phyloP scores from a whole-genome alignment of 1,140 invertebrate genomes.

The Brachionus paranguensis region DNA sequence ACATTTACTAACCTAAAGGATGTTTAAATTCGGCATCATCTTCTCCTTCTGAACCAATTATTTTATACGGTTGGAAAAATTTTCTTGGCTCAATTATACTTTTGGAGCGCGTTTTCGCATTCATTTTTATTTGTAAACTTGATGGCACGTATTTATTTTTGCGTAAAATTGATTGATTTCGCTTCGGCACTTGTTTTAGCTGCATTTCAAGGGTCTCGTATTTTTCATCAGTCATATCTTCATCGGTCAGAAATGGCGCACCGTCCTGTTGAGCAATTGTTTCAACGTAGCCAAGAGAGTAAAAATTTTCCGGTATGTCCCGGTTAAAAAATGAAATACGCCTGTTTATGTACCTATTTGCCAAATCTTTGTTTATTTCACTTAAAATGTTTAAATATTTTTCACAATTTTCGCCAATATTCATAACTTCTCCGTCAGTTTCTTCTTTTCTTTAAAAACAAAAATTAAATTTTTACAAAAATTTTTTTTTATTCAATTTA shows the following conservation, averaged over 20 bases:
- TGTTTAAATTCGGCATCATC: constrained; percentile 24
- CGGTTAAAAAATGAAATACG: constrained; percentile 35
- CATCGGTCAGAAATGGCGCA: neutral
- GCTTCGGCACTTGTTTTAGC: neutral
- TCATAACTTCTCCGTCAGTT: constrained; percentile 26
- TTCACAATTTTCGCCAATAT: constrained; percentile 17
- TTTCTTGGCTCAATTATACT: constrained; percentile 25
- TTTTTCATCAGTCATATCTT: constrained; percentile 19
- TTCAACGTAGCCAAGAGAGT: constrained; percentile 22
- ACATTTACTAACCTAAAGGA: neutral
- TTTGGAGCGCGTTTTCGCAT: neutral
- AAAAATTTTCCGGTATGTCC: neutral
- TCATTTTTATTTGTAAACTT: constrained; percentile 17
- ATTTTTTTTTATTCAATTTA: neutral
- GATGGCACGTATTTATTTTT: constrained; percentile 22
- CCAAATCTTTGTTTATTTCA: constrained; percentile 11
- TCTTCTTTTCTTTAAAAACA: constrained; percentile 32
- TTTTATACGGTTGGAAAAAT: constrained; percentile 24
- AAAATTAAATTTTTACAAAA: neutral
- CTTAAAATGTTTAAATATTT: constrained; percentile 2
- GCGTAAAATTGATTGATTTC: constrained; percentile 9
- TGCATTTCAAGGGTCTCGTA: constrained; percentile 17
- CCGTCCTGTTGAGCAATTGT: constrained; percentile 17
- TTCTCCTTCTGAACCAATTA: constrained; percentile 29
- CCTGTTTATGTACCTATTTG: neutral